phyloP scores from a whole-genome alignment of 2,797 vertebrate genomes.

The Microctenopoma steveboyesi region DNA sequence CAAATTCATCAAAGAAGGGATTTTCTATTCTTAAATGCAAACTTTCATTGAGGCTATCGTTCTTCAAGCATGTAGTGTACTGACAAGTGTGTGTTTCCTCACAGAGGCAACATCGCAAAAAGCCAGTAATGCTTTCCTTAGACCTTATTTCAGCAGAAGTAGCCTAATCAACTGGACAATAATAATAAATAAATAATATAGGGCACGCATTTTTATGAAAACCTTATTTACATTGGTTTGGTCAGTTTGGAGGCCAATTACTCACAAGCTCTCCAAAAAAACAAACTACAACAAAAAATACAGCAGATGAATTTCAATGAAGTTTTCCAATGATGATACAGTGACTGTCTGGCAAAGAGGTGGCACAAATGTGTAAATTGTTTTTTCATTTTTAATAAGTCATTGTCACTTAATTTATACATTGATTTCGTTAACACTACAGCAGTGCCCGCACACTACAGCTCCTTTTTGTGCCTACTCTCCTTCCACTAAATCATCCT shows the following conservation, averaged over 20 bases:
- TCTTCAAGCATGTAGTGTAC: conserved; percentile 37
- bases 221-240: conserved; percentile 38
- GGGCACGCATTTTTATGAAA: conserved; percentile 22
- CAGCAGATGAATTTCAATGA: too few species aligned
- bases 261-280: conserved; percentile 55
- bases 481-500: conserved; percentile 77
- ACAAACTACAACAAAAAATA: neutral
- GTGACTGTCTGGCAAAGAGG: too few species aligned
- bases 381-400: conserved; percentile 63
- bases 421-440: conserved; percentile 61
- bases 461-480: conserved; percentile 60
- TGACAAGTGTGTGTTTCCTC: conserved; percentile 59
- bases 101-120: conserved; percentile 69
- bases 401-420: conserved; percentile 59
- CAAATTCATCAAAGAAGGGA: conserved; percentile 27
- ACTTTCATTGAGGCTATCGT: conserved; percentile 20
- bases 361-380: conserved; percentile 41
- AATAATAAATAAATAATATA: neutral
- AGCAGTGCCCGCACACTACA: conserved; percentile 38
- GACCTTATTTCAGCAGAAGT: conserved; percentile 15
- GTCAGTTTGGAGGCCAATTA: conserved; percentile 51
- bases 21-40: conserved; percentile 35
- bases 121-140: conserved; percentile 33
- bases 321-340: too few species aligned
- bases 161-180: conserved; percentile 13